phyloP scores from a whole-genome alignment of 2,888 invertebrate species.

The Sturmia bella region DNA sequence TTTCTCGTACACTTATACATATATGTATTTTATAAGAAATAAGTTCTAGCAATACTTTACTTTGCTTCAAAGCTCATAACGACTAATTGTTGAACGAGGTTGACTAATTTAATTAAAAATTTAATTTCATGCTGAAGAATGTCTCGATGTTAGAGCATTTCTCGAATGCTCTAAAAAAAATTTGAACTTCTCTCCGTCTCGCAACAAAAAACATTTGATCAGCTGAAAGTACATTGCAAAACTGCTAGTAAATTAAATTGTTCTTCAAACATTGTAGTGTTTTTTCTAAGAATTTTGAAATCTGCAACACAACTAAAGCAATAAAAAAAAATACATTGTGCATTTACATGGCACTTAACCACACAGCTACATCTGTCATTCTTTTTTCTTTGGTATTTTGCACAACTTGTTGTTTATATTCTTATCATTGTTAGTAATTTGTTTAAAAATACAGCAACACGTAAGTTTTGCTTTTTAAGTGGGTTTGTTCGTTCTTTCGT shows the following conservation, averaged over 20 bases:
- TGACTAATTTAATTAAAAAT: too few relatives aligned
- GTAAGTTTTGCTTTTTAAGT: slow-evolving; percentile 33
- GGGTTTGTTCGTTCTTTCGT: background rate
- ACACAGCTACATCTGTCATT: slow-evolving; percentile 23
- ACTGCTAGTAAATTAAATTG: too few relatives aligned
- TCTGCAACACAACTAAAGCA: slow-evolving; percentile 35
- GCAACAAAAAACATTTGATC: background rate
- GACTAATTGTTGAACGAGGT: too few relatives aligned
- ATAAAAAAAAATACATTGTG: slow-evolving; percentile 37
- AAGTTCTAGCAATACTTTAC: too few relatives aligned
- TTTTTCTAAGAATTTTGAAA: slow-evolving; percentile 27
- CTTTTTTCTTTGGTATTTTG: slow-evolving; percentile 25
- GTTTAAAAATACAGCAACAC: slow-evolving; percentile 66
- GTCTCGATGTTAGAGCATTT: too few relatives aligned
- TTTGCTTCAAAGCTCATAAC: too few relatives aligned
- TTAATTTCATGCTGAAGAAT: too few relatives aligned
- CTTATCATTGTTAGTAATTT: slow-evolving; percentile 58
- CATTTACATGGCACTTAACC: slow-evolving; percentile 50
- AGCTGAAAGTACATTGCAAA: background rate
- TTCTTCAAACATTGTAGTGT: slow-evolving; percentile 1
- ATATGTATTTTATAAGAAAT: too few relatives aligned
- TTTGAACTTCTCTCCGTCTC: too few relatives aligned
- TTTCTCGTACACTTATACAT: too few relatives aligned
- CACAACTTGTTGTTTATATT: slow-evolving; percentile 24
- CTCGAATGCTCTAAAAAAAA: too few relatives aligned